Conservation (phyloP, 37 sponge, comb jelly and placozoan species). For the Hormiphora californensis region DNA sequence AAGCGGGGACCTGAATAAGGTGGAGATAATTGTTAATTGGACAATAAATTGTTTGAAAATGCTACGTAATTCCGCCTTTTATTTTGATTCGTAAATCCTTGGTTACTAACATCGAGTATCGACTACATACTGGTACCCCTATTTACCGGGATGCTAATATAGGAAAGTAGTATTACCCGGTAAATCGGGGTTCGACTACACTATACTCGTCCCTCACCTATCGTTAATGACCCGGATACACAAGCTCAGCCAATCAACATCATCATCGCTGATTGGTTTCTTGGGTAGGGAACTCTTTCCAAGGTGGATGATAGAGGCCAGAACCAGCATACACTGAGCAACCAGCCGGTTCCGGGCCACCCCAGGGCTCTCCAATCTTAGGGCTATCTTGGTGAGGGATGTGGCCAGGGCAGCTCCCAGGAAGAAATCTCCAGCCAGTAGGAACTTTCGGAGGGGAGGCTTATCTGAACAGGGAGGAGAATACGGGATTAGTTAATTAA, state of each 20-base stretch:
- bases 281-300: slow-evolving; percentile 85
- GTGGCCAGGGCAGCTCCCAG: slow-evolving; percentile 81
- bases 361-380: slow-evolving; percentile 60
- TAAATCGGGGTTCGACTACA: no score
- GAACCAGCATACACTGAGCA: slow-evolving; percentile 89
- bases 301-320: slow-evolving; percentile 86
- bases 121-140: no score
- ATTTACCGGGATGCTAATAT: no score
- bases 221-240: slow-evolving; percentile 81
- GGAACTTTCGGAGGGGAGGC: slow-evolving; percentile 78
- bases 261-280: slow-evolving; percentile 89
- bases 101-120: no score
- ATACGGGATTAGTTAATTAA: neutral
- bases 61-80: neutral
- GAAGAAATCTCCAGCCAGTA: slow-evolving; percentile 94
- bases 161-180: no score
- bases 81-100: neutral
- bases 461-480: slow-evolving; percentile 42
- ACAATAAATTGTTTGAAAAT: neutral
- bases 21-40: neutral
- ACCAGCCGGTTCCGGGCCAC: slow-evolving; percentile 57
- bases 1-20: slow-evolving; percentile 27
- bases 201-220: no score
- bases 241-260: slow-evolving; percentile 74
- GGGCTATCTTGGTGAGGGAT: slow-evolving; percentile 84